Percentiles rank a stretch among this genome's conserved stretches.
These are phyloP conservation scores for Pelecanoides urinatrix DNA, from an alignment of 2,113 vertebrate genomes.

Conservation along the genomic window DNA sequence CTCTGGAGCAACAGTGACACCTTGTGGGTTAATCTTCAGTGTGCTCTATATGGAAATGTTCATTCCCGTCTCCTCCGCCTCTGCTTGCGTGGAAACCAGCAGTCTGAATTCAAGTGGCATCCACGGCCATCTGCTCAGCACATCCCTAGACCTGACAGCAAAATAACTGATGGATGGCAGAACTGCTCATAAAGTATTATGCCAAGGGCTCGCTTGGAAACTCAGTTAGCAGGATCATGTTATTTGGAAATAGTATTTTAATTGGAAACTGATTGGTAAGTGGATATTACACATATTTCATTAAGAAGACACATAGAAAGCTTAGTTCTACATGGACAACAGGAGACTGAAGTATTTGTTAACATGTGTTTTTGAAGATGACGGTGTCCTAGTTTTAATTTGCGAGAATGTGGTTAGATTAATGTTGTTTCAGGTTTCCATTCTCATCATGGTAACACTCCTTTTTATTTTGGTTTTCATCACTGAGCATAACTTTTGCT, in stretches of 20 bases:
- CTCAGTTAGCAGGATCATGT: background rate
- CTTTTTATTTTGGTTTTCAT: background rate
- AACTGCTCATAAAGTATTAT: background rate
- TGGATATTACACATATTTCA: background rate
- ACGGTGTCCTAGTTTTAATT: background rate
- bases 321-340: background rate
- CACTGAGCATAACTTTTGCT: background rate
- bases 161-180: background rate
- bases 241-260: slow-evolving; percentile 23
- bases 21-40: slow-evolving; percentile 57
- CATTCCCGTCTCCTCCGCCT: background rate
- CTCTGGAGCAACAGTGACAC: slow-evolving; percentile 71
- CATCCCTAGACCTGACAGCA: background rate
- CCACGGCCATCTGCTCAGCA: background rate
- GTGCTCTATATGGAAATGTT: background rate
- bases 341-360: background rate
- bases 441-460: background rate
- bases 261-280: slow-evolving; percentile 18
- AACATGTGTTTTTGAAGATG: background rate
- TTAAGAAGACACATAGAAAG: background rate
- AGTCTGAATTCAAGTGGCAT: background rate
- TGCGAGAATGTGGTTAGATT: background rate
- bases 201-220: background rate
- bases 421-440: background rate
- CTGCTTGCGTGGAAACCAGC: background rate